Conservation (phyloP, 2,113 vertebrate species). For the Etheostoma cragini region DNA sequence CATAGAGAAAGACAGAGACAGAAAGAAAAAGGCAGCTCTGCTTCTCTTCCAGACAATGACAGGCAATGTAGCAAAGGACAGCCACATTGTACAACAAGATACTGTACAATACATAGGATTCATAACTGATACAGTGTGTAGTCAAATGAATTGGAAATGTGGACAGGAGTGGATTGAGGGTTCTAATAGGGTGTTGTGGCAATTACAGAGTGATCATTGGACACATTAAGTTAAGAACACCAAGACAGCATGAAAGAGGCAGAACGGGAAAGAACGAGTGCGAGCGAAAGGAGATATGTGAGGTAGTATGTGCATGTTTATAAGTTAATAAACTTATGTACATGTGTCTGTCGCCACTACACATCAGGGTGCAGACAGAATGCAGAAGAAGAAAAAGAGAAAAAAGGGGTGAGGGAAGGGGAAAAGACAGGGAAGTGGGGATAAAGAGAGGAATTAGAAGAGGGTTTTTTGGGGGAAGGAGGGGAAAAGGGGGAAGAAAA, state of each 20-base stretch:
- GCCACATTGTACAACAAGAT: conserved; percentile 84
- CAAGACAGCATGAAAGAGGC: conserved; percentile 81
- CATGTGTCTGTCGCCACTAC: conserved; percentile 83
- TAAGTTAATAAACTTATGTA: conserved; percentile 84
- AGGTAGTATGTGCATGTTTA: conserved; percentile 83
- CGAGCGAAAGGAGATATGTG: conserved; percentile 79
- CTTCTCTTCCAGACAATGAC: conserved; percentile 84
- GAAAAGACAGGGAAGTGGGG: conserved; percentile 72
- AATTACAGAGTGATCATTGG: conserved; percentile 78
- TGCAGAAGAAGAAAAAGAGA: conserved; percentile 72
- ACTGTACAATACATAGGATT: conserved; percentile 82
- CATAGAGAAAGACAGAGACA: conserved; percentile 46
- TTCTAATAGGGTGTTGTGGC: conserved; percentile 72
- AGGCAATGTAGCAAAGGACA: conserved; percentile 82
- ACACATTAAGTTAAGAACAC: conserved; percentile 78
- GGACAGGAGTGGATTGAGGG: conserved; percentile 70
- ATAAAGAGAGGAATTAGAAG: conserved; percentile 78
- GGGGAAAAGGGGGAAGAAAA: conserved; percentile 72
- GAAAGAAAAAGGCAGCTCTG: conserved; percentile 74
- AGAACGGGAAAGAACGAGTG: conserved; percentile 76
- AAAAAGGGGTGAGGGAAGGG: conserved; percentile 62
- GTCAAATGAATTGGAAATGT: conserved; percentile 76
- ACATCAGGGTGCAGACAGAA: conserved; percentile 83
- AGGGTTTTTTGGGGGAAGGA: conserved; percentile 61
- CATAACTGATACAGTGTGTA: conserved; percentile 79